Evolutionary conservation across 2,888 invertebrate species (phyloP).

Genomic region (Latrodectus hesperus): DNA sequence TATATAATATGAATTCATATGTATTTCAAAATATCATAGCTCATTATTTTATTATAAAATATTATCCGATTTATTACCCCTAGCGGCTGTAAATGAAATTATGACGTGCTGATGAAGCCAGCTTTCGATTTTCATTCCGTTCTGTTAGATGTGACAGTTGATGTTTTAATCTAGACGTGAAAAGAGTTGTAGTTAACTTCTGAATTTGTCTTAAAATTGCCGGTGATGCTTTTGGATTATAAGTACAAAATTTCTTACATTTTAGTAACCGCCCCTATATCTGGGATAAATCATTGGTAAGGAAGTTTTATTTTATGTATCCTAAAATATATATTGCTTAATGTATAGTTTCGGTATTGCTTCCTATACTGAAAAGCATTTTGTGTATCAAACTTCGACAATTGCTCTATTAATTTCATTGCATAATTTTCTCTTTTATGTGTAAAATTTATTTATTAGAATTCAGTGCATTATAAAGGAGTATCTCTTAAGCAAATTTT

Average conservation of each 20-base stretch:
- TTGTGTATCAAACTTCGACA: no score
- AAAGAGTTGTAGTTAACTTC: not conserved
- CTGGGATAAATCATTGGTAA: conserved; percentile 13
- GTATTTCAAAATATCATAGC: no score
- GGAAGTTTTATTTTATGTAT: not conserved
- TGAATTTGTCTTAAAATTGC: conserved; percentile 1
- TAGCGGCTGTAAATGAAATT: no score
- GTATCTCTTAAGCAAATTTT: not conserved
- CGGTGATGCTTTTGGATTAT: not conserved
- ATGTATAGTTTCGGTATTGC: conserved; percentile 18
- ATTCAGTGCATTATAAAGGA: not conserved
- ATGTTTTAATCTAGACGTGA: conserved; percentile 36
- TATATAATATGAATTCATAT: no score
- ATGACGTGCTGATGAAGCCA: not conserved
- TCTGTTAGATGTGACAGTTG: conserved; percentile 31
- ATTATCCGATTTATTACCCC: no score
- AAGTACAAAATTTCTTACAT: not conserved
- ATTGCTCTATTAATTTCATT: no score
- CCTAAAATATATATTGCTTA: not conserved
- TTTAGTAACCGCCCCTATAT: not conserved
- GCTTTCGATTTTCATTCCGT: not conserved
- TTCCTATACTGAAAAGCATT: not conserved
- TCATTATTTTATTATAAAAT: no score
- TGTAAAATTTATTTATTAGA: no score
- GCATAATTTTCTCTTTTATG: no score